Evolutionary conservation across 2,113 vertebrate species (phyloP).

Genomic region (Myotis brandtii): DNA sequence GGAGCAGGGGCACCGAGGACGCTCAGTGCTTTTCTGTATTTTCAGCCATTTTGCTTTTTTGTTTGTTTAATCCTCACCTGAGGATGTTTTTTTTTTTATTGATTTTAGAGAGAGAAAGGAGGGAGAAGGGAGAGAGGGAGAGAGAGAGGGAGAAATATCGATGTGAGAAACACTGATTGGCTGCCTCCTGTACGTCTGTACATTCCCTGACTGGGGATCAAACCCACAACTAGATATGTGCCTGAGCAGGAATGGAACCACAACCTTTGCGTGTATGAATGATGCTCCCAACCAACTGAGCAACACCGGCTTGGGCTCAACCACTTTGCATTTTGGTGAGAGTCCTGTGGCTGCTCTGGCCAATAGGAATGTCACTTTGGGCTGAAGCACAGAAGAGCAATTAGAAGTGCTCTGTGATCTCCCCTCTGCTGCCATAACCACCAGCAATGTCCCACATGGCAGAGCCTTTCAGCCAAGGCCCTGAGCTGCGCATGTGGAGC

Average conservation of each 20-base stretch:
- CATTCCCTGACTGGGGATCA: background rate
- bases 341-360: background rate
- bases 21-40: background rate
- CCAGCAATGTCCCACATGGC: background rate
- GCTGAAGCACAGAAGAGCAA: background rate
- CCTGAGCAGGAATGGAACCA: background rate
- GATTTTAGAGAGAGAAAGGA: background rate
- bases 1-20: background rate
- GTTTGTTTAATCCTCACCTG: background rate
- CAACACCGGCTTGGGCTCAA: background rate
- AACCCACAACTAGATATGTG: background rate
- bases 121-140: background rate
- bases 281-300: background rate
- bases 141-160: background rate
- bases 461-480: background rate
- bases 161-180: background rate
- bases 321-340: background rate
- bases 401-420: background rate
- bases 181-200: background rate
- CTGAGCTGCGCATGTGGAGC: background rate
- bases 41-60: background rate
- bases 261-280: background rate
- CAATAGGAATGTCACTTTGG: background rate
- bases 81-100: too few relatives aligned
- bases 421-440: background rate